Percentiles rank a stretch among this genome's conserved stretches.
phyloP scores from a whole-genome alignment of 2,113 vertebrate species.

The Siniperca chuatsi region DNA sequence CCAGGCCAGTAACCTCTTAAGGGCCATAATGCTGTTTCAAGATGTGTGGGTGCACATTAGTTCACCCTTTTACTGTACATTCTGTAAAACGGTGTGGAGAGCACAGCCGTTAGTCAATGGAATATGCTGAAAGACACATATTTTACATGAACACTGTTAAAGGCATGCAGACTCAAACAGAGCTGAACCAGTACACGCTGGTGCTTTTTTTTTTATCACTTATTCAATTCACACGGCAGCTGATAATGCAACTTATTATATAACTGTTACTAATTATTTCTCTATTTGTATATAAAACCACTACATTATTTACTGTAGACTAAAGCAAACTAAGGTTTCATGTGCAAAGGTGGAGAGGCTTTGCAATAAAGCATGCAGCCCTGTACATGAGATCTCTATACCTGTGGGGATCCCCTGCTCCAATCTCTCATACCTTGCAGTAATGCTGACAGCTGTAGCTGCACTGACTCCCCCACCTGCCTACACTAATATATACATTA shows the following conservation, averaged over 20 bases:
- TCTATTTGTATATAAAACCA: constrained; percentile 6
- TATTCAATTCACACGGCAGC: constrained; percentile 6
- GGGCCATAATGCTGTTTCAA: constrained; percentile 42
- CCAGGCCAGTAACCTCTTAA: constrained; percentile 33
- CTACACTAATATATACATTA: constrained; percentile 77
- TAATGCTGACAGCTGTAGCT: constrained; percentile 67
- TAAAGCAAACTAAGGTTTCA: constrained; percentile 7
- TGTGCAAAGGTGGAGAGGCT: constrained; percentile 19
- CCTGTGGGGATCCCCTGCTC: constrained; percentile 36
- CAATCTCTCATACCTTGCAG: constrained; percentile 47
- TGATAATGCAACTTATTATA: constrained; percentile 1
- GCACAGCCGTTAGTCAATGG: constrained; percentile 21
- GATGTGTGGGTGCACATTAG: constrained; percentile 25
- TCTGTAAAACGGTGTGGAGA: constrained; percentile 13
- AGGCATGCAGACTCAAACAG: neutral
- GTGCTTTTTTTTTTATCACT: neutral
- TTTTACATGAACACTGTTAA: constrained; percentile 9
- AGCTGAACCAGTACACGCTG: neutral
- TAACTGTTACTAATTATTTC: neutral
- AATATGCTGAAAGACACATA: constrained; percentile 24
- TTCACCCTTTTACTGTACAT: constrained; percentile 29
- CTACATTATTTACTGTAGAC: neutral
- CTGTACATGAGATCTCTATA: constrained; percentile 25
- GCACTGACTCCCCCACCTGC: constrained; percentile 51
- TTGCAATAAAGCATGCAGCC: constrained; percentile 25